Conservation (phyloP, 2,888 invertebrate species). For the Petrolisthes manimaculis region DNA sequence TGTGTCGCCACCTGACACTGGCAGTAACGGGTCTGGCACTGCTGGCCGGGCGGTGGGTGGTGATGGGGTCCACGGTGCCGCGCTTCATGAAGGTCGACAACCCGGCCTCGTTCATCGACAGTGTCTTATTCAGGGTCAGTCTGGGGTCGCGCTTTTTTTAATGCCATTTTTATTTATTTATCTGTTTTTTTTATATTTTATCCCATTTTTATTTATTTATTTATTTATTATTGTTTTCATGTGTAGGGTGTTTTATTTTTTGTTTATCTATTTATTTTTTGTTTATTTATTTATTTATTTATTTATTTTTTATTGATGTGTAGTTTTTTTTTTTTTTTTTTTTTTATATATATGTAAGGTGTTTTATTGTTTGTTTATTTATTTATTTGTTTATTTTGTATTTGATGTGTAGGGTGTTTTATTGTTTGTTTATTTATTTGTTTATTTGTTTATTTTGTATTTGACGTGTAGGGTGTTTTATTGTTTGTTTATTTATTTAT, state of each 20-base stretch:
- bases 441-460: no score
- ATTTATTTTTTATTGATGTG: no score
- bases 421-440: no score
- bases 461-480: no score
- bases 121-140: constrained; percentile 68
- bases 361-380: no score
- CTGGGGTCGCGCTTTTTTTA: background rate
- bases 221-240: background rate
- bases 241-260: background rate
- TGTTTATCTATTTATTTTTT: no score
- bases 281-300: no score
- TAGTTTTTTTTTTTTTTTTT: no score
- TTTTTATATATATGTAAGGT: no score
- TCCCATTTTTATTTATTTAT: background rate
- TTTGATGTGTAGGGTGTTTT: no score
- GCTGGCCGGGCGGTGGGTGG: constrained; percentile 78
- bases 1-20: constrained; percentile 74
- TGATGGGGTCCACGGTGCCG: constrained; percentile 80
- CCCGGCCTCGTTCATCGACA: constrained; percentile 86
- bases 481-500: constrained; percentile 13
- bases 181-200: background rate
- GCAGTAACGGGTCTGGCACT: constrained; percentile 73
- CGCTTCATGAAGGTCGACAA: constrained; percentile 89
- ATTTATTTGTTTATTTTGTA: no score
- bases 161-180: background rate